Evolutionary conservation across 37 sponge, comb jelly and placozoan species (phyloP).

Genomic region (Dysidea cf. avara): DNA sequence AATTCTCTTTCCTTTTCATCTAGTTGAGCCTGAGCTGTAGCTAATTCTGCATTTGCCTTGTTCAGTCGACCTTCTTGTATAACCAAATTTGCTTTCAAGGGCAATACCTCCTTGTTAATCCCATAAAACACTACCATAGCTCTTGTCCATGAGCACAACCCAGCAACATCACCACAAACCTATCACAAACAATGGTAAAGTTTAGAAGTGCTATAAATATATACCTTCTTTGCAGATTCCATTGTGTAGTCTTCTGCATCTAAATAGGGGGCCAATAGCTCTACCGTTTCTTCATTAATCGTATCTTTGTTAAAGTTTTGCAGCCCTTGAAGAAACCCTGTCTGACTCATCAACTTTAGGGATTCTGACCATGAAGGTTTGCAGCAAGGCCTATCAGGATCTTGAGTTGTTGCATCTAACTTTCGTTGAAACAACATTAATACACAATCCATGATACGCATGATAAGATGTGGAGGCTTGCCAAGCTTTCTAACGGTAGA

Average conservation of each 20-base stretch:
- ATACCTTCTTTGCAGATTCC: slow-evolving; percentile 95
- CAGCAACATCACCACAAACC: slow-evolving; percentile 99
- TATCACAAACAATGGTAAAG: no score
- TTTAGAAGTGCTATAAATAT: no score
- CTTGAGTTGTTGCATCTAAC: slow-evolving; percentile 67
- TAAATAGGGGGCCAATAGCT: slow-evolving; percentile 88
- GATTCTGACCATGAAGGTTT: slow-evolving; percentile 97
- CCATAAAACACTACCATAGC: slow-evolving; percentile 94
- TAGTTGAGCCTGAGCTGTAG: slow-evolving; percentile 86
- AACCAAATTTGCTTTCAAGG: slow-evolving; percentile 93
- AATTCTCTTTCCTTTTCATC: slow-evolving; percentile 96
- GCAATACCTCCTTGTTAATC: slow-evolving; percentile 97
- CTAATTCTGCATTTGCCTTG: slow-evolving; percentile 76
- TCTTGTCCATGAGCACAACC: slow-evolving; percentile 91
- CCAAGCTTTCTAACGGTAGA: slow-evolving; percentile 93
- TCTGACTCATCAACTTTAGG: slow-evolving; percentile 89
- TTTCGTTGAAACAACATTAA: slow-evolving; percentile 83
- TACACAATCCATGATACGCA: slow-evolving; percentile 98
- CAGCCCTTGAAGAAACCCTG: slow-evolving; percentile 76
- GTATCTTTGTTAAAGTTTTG: slow-evolving; percentile 85
- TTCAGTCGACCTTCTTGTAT: slow-evolving; percentile 87
- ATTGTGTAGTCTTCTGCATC: slow-evolving; percentile 90
- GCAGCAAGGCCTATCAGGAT: slow-evolving; percentile 87
- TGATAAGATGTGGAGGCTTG: slow-evolving; percentile 98
- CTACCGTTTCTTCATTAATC: slow-evolving; percentile 96